A percentile compares a stretch with the other conserved stretches of the same genome.
phyloP scores from a whole-genome alignment of 2,113 vertebrate genomes.

The Xenopus laevis region DNA sequence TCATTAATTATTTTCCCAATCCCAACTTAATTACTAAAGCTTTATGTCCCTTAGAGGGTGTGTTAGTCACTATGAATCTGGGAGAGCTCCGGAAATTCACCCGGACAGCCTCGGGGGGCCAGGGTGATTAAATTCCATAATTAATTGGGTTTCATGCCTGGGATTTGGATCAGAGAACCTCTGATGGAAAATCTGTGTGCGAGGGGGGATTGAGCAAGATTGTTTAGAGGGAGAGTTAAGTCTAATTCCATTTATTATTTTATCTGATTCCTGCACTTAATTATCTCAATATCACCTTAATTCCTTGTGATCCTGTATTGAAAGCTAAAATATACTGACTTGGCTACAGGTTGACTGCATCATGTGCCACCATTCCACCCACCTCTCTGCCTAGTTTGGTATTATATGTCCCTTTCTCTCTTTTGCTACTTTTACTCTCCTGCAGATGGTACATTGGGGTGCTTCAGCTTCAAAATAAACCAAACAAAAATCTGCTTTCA shows the following conservation, averaged over 20 bases:
- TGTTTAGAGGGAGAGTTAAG: neutral
- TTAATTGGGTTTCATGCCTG: conserved; percentile 29
- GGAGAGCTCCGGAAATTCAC: conserved; percentile 23
- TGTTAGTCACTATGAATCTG: conserved; percentile 29
- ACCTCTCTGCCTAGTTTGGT: too few relatives aligned
- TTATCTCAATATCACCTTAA: too few relatives aligned
- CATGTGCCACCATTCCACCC: too few relatives aligned
- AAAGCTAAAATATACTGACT: too few relatives aligned
- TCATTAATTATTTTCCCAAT: conserved; percentile 47
- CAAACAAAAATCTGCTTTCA: too few relatives aligned
- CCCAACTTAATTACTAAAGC: conserved; percentile 41
- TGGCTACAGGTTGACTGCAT: too few relatives aligned
- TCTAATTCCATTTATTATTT: neutral
- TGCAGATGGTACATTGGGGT: too few relatives aligned
- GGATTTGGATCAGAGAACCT: conserved; percentile 11
- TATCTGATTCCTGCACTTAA: too few relatives aligned
- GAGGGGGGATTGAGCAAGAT: neutral
- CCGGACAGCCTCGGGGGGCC: conserved; percentile 16
- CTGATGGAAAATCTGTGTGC: neutral
- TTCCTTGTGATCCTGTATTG: too few relatives aligned
- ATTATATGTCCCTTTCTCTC: too few relatives aligned
- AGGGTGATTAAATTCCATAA: conserved; percentile 36
- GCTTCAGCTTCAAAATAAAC: too few relatives aligned
- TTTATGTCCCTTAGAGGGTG: conserved; percentile 23
- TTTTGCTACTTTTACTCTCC: too few relatives aligned